phyloP scores from a whole-genome alignment of 2,888 invertebrate species.

The Meghimatium bilineatum region DNA sequence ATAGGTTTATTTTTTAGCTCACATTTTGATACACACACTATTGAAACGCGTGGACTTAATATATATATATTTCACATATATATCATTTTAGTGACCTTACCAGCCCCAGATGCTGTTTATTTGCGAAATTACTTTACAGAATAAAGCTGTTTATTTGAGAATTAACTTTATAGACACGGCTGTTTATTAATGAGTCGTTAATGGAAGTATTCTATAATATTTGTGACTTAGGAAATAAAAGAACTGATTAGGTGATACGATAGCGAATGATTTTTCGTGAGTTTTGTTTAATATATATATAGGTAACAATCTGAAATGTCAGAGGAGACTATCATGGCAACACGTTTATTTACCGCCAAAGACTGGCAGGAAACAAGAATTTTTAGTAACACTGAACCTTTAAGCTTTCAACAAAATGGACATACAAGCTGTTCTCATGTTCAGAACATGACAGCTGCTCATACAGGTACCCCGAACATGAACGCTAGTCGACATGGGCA shows the following conservation, averaged over 20 bases:
- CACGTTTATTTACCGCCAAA: slow-evolving; percentile 29
- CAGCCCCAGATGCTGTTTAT: too few species aligned
- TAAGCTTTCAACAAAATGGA: slow-evolving; percentile 1
- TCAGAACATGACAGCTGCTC: not conserved
- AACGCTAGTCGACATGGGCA: not conserved
- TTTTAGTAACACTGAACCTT: not conserved
- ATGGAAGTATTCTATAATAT: too few species aligned
- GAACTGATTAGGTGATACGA: not conserved
- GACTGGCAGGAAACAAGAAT: slow-evolving; percentile 35
- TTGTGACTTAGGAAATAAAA: too few species aligned
- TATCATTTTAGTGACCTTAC: too few species aligned
- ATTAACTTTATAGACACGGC: too few species aligned
- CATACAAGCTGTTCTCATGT: not conserved
- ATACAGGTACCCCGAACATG: not conserved
- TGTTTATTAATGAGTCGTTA: too few species aligned
- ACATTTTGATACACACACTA: too few species aligned
- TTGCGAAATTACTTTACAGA: too few species aligned
- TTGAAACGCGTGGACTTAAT: too few species aligned
- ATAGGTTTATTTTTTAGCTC: too few species aligned
- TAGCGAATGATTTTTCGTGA: not conserved
- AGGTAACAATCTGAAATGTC: not conserved
- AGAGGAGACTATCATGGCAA: slow-evolving; percentile 23
- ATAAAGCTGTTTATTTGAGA: too few species aligned
- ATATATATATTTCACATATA: too few species aligned
- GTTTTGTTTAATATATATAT: not conserved